Evolutionary conservation across 2,888 invertebrate genomes (phyloP), one percentile per base, ranked within the genome.

Genomic region (Xestia rhomboidea): DNA sequence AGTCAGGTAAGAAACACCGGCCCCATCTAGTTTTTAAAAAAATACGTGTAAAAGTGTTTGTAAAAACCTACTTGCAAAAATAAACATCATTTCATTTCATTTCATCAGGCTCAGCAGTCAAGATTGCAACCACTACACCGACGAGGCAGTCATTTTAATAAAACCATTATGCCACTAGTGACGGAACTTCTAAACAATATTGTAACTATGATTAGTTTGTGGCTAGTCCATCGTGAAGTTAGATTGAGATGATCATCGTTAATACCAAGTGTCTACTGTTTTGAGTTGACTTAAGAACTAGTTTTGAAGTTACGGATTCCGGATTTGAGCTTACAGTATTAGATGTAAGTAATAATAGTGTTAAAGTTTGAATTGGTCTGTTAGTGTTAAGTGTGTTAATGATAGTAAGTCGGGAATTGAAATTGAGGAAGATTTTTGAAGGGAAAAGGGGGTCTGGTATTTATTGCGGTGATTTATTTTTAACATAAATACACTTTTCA

Each of bases 231-330:
- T 89, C 77, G 77, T 27, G 75, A 86, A 89, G 82, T 89, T 86
- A 81, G 79, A 86, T 87, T 86, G 83, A 81, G 70, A 78, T 77
- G 88, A 81, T 84, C 82, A 81, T 79, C 82, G 70, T 82, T 85
- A 80, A 87, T 87, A 69, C 73, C 68, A 76, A 77, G 72, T 84
- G 80, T 80, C 72, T 79, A 74, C 76, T 64, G 78, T 79, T 81
- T 76, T 77, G 62, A 84, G 81, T 87, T 87, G 72, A 83, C 79
- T 87, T 75, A 68, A 62, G 62, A 60, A 72, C 71, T 79, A 76
- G 87, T 83, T 75, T 13, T n/a, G 57, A 82, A 62, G 54, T 79
- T 70, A 64, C 11, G 51, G 75, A 71, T 72, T 57, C 62, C 60
- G 21, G 57, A 85, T 77, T 72, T 63, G 60, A 62, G 69, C 54